Conservation (phyloP, 2,797 vertebrate genomes). For the Paratrypauchen microcephalus region DNA sequence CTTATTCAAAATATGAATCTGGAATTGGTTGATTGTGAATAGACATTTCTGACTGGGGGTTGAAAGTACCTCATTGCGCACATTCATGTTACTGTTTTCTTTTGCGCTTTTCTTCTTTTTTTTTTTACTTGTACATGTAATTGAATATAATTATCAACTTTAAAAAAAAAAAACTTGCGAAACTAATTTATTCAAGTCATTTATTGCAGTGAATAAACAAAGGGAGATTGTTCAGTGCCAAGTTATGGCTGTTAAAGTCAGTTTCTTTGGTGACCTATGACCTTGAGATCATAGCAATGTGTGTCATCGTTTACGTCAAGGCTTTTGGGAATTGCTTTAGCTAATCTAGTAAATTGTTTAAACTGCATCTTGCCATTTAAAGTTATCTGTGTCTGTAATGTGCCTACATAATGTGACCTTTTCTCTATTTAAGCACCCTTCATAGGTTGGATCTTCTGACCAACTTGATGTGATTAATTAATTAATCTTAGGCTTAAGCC, state of each 20-base stretch:
- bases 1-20: neutral
- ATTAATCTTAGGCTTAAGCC: too few species aligned
- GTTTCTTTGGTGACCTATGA: neutral
- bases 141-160: too few species aligned
- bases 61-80: too few species aligned
- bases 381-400: too few species aligned
- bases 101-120: too few species aligned
- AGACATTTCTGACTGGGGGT: too few species aligned
- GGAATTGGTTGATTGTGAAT: too few species aligned
- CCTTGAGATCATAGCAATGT: neutral
- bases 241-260: neutral
- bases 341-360: neutral
- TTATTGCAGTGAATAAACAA: neutral
- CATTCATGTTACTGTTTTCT: too few species aligned
- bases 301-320: neutral
- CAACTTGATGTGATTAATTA: too few species aligned
- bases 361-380: neutral
- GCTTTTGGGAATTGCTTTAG: neutral
- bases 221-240: neutral
- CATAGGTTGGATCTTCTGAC: neutral
- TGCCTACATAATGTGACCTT: too few species aligned
- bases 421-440: neutral
- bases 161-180: too few species aligned
- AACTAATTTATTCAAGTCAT: neutral
- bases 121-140: too few species aligned